phyloP scores from a whole-genome alignment of 2,888 invertebrate species.

The Stenurella melanura region DNA sequence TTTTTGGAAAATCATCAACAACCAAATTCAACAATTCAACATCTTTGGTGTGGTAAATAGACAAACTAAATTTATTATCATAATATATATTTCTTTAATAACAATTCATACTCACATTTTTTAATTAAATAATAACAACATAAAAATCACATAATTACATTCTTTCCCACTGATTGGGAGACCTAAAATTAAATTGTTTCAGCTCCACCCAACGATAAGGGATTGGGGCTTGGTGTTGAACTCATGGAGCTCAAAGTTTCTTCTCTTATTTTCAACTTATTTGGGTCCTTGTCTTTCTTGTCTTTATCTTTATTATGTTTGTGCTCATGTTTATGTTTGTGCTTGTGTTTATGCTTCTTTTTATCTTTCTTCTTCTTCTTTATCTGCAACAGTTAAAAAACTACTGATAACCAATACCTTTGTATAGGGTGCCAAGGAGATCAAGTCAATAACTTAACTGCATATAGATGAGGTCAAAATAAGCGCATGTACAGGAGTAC shows the following conservation, averaged over 20 bases:
- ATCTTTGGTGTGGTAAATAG: too few species aligned
- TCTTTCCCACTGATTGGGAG: not conserved
- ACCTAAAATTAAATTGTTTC: conserved; percentile 56
- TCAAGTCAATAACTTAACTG: too few species aligned
- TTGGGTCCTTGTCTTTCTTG: conserved; percentile 75
- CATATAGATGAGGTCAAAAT: too few species aligned
- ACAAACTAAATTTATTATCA: too few species aligned
- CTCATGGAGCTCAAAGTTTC: conserved; percentile 86
- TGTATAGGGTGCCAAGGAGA: not conserved
- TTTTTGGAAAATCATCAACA: too few species aligned
- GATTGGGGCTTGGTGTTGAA: conserved; percentile 84
- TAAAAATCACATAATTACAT: conserved; percentile 1
- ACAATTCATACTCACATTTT: not conserved
- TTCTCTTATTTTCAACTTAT: conserved; percentile 80
- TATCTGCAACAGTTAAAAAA: conserved; percentile 58
- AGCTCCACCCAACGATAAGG: conserved; percentile 60
- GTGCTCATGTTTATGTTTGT: conserved; percentile 84
- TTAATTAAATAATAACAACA: conserved; percentile 9
- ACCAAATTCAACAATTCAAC: too few species aligned
- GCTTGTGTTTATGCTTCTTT: conserved; percentile 94
- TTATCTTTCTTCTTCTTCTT: conserved; percentile 87
- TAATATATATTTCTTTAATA: not conserved
- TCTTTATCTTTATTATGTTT: conserved; percentile 76
- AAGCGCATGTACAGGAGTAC: too few species aligned
- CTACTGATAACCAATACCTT: conserved; percentile 38